phyloP scores from a whole-genome alignment of 1,140 invertebrate genomes.

The Apis laboriosa region DNA sequence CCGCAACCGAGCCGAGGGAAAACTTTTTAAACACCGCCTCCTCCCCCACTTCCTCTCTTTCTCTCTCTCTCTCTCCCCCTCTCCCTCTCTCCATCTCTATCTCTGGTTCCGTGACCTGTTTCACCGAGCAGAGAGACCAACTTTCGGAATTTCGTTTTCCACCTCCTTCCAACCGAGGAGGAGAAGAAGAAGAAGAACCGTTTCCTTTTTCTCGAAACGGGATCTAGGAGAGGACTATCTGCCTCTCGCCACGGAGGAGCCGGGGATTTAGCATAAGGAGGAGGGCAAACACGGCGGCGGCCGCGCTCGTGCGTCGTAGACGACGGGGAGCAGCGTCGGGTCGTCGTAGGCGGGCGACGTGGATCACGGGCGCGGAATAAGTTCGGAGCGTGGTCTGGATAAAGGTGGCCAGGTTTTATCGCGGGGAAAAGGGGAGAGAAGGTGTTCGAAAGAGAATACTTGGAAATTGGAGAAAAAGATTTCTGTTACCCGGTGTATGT shows the following conservation, averaged over 20 bases:
- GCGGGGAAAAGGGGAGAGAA: neutral
- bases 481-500: no score
- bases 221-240: no score
- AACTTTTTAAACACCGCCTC: conserved; percentile 64
- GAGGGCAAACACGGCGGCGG: neutral
- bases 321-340: neutral
- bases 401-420: conserved; percentile 22
- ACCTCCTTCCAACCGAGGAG: conserved; percentile 14
- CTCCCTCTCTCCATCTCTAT: neutral
- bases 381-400: neutral
- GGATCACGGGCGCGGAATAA: conserved; percentile 33
- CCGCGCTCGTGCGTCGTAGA: conserved; percentile 1
- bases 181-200: no score
- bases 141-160: conserved; percentile 54
- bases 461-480: no score
- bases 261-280: conserved; percentile 34
- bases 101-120: conserved; percentile 63
- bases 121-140: conserved; percentile 42
- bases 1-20: conserved; percentile 13
- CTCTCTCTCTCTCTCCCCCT: no score
- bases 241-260: neutral
- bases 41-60: neutral
- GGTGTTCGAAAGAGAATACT: no score
- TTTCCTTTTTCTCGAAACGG: conserved; percentile 5
- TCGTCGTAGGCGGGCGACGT: neutral